Base-by-base conservation (phyloP, 2,797 vertebrate species). In the Sardinella longiceps region DNA sequence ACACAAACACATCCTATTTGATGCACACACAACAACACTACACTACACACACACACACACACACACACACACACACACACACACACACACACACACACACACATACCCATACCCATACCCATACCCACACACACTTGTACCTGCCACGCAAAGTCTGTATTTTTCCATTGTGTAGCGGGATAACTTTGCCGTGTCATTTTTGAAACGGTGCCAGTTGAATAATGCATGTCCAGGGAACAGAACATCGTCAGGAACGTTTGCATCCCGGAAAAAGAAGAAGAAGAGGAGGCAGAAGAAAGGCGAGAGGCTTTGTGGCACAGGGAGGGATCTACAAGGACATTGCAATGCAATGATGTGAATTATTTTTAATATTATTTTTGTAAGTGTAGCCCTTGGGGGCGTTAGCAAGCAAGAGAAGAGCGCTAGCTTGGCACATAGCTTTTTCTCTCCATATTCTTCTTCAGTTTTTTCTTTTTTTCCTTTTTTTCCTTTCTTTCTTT, bases 401-500 rank as follows among this genome's bases (percentile, higher is more conserved):
- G 90, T 92, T 94, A 91, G 90, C 91, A 90, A 89, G 90, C 90
- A 87, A 30, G n/a, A n/a, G n/a, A n/a, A n/a, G 88, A 88, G 88
- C 90, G 82, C 88, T 88, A 82, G 83, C 87, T 86, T 70, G 80
- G 81, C 46, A 50, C 84, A 66, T 85, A 14, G 84, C 18, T 90
- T 20, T 15, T 66, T 66, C 5, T 60, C 84, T 60, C 84, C 84
- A 63, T 88, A 81, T 66, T 48, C 30, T 28, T 48, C 43, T 60
- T 74, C 81, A n/a, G n/a, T n/a, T n/a, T n/a, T n/a, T n/a, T n/a
- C n/a, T n/a, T n/a, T 30, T 81, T 77, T 81, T 66, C 48, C 30
- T 80, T 45, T 58, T 58, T 3, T 58, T 58, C n/a, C 2, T 20
- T 20, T 58, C 5, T 80, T 88, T 83, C 56, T 46, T 30, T 25